phyloP scores from a whole-genome alignment of 2,113 vertebrate genomes.

The Tupaia tana region DNA sequence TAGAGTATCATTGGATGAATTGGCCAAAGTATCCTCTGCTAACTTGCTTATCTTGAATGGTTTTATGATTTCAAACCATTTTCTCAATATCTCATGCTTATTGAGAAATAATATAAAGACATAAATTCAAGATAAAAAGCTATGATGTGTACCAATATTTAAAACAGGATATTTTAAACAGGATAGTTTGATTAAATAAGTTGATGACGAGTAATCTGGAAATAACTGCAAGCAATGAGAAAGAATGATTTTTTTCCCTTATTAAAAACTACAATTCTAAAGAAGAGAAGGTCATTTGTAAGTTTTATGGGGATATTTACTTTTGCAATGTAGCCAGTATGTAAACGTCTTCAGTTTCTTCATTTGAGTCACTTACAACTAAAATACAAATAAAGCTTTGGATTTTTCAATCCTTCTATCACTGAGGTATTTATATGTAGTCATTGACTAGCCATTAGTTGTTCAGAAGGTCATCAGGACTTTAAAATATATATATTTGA shows the following conservation, averaged over 20 bases:
- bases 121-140: neutral
- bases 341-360: neutral
- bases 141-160: neutral
- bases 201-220: neutral
- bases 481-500: neutral
- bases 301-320: neutral
- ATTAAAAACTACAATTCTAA: neutral
- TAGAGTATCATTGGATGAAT: neutral
- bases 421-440: neutral
- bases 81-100: conserved; percentile 1
- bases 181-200: neutral
- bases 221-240: neutral
- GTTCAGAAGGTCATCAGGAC: neutral
- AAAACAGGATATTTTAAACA: neutral
- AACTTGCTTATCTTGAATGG: neutral
- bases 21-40: neutral
- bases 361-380: conserved; percentile 5
- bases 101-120: neutral
- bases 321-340: neutral
- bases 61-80: neutral
- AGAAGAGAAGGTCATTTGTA: neutral
- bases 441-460: neutral
- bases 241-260: neutral
- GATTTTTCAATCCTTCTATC: neutral
- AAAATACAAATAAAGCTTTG: neutral